Percentiles rank a stretch among this genome's conserved stretches.
Evolutionary conservation across 1,140 invertebrate genomes (phyloP).

Genomic region (Cydia splendana): DNA sequence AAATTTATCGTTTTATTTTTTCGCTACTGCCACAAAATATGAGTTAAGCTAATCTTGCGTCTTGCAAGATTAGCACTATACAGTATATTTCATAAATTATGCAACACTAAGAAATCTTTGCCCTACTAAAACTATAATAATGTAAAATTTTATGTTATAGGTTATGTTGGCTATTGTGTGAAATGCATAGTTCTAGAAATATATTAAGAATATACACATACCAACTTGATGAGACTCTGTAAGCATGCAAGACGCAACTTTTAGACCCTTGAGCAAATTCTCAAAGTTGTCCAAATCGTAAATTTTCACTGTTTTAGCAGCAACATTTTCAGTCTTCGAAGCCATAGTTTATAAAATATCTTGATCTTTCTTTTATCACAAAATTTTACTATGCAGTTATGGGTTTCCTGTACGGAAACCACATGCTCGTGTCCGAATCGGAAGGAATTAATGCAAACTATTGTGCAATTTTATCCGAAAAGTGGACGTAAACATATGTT

Average conservation of each 20-base stretch:
- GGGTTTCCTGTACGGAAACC: background rate
- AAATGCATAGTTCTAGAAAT: background rate
- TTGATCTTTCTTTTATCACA: background rate
- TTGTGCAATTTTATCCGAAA: slow-evolving; percentile 35
- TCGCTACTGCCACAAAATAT: background rate
- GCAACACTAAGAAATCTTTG: background rate
- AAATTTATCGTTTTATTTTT: background rate
- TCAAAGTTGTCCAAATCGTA: slow-evolving; percentile 80
- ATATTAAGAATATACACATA: slow-evolving; percentile 46
- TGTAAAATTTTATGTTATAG: background rate
- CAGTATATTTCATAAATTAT: too few relatives aligned
- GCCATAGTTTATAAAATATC: slow-evolving; percentile 41
- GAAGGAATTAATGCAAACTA: slow-evolving; percentile 33
- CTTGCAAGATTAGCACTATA: background rate
- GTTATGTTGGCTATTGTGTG: background rate
- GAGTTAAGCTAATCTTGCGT: background rate
- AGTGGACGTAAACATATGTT: slow-evolving; percentile 24
- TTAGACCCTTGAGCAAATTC: slow-evolving; percentile 79
- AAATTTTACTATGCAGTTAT: background rate
- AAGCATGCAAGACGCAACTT: slow-evolving; percentile 83
- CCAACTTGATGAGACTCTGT: slow-evolving; percentile 76
- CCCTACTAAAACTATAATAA: background rate
- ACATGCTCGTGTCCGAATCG: background rate
- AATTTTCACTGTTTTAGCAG: slow-evolving; percentile 75
- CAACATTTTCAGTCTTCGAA: slow-evolving; percentile 57